Evolutionary conservation across 2,113 vertebrate genomes (phyloP), one percentile per base, ranked within the genome.

Genomic region (Embiotoca jacksoni): DNA sequence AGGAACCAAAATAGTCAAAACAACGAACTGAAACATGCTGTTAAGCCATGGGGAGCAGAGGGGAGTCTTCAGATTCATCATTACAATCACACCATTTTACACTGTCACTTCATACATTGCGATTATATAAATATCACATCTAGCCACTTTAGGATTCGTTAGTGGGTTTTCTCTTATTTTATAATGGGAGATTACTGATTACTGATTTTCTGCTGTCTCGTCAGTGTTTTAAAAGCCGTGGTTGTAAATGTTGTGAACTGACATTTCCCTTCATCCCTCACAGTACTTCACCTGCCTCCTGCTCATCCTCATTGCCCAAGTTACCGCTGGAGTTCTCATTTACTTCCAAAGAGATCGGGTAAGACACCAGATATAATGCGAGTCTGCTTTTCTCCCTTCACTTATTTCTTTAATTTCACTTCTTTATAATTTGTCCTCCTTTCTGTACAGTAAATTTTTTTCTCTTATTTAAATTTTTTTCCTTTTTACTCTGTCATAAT

Each of bases 221-320:
- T 44, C 10, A 49, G 2, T 54, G 14, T 23, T 61, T 72, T 55
- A 39, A 13, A 52, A 10, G 1, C 47, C 6, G n/a, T 6, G 7
- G 35, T 41, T 23, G 0, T 55, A 63, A 58, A 72, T 61, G 16
- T 46, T 37, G n/a, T 23, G 10, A 36, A 0, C 7, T 60, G 16
- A 64, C 32, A 31, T 67, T 8, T 35, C 3, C 16, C 4, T 49
- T 30, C 15, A 4, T 63, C 14, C 6, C 33, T 53, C 81, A 23
- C 85, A 99, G 97, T 99, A 98, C 76, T 97, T 98, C 75, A 94
- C 93, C 65, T 97, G 95, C 88, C 94, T 99, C 57, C 93, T 99
- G 84, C 72, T 97, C 86, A 97, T 98, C 89, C 95, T 99, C 53
- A 85, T 98, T 7, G 87, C 93, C 70, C 97, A 99, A 87, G 92